A percentile compares a stretch with the other conserved stretches of the same genome.
Conservation (phyloP, 2,113 vertebrate species). For the Tupaia tana region DNA sequence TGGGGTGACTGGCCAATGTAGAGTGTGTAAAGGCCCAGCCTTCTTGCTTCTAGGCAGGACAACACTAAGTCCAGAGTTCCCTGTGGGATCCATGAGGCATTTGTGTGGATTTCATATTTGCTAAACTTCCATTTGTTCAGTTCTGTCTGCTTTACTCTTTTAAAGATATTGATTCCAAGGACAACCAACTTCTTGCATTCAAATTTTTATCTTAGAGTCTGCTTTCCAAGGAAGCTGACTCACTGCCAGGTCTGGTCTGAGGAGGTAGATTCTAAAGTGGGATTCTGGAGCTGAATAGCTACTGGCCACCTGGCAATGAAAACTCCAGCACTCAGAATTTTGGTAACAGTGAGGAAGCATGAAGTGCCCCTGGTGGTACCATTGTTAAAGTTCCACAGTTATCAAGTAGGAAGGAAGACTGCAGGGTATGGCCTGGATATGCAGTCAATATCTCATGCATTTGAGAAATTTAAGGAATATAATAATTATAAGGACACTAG, state of each 20-base stretch:
- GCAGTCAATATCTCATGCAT: rapidly evolving
- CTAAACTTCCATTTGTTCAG: not conserved
- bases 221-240: not conserved
- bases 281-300: not conserved
- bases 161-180: not conserved
- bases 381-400: not conserved
- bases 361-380: no score
- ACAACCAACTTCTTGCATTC: not conserved
- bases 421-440: not conserved
- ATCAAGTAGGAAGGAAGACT: not conserved
- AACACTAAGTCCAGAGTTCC: not conserved
- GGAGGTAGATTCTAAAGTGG: not conserved
- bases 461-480: not conserved
- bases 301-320: not conserved
- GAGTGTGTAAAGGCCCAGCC: not conserved
- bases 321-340: not conserved
- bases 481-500: not conserved
- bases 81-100: not conserved
- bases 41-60: not conserved
- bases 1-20: not conserved
- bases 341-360: not conserved
- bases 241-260: not conserved
- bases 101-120: not conserved
- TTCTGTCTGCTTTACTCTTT: not conserved
- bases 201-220: not conserved